Evolutionary conservation across 2,888 invertebrate genomes (phyloP), one percentile per base, ranked within the genome.

Genomic region (Brenthis hecate): DNA sequence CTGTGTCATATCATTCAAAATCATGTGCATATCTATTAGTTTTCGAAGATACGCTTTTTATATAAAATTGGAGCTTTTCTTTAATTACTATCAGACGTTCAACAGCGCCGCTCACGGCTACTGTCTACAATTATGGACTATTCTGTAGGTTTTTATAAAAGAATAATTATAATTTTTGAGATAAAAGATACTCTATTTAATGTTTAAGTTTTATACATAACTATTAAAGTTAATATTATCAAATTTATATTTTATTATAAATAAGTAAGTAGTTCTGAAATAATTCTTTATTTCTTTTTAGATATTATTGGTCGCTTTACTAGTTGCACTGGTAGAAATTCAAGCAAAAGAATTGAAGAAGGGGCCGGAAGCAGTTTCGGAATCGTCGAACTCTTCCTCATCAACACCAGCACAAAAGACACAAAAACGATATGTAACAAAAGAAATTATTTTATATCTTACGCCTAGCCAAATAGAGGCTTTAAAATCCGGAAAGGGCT

Each of bases 381-480:
- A 78, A 23, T 51, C 67, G 19, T 53, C 75, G 13, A 76, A 78
- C 16, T 55, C 74, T 32, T 66, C 75, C 16, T 62, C 76, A 47
- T 64, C 72, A 48, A 51, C 68, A 68, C 61, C 77, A 62, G 13
- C 56, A 68, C 69, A 75, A 66, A 61, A 69, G 6, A 68, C 54
- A 50, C 73, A 73, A 56, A 75, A 76, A 69, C 74, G 79, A 68
- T 78, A 77, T 68, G 81, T 80, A 67, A 81, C 79, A 55, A 87
- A 84, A 76, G 89, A 91, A 76, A 79, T 87, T 48, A 80, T 90
- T 36, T 74, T 91, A 28, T 90, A 87, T 68, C 75, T 91, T 47
- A 91, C 91, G 63, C 86, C 87, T 3, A 82, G 80, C 16, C 89
- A 91, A 77, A 88, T 88, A 54, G 80, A 77, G 65, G 79, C 81